A percentile compares a stretch with the other conserved stretches of the same genome.
phyloP scores from a whole-genome alignment of 2,888 invertebrate genomes.

The Bedellia somnulentella region DNA sequence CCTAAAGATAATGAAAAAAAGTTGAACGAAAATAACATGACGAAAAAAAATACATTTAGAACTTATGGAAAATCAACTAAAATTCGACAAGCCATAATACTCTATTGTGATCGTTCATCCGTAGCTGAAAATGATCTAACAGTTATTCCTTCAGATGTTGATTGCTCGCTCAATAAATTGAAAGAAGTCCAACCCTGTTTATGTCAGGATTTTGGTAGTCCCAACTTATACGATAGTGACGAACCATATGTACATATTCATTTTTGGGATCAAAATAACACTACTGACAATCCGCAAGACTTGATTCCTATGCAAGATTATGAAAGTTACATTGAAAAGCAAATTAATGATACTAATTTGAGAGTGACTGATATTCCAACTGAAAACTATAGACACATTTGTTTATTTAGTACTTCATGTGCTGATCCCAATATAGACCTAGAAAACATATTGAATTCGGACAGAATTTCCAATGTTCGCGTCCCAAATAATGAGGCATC shows the following conservation, averaged over 20 bases:
- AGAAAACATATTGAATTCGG: too few relatives aligned
- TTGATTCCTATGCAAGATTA: not conserved
- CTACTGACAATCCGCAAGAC: too few relatives aligned
- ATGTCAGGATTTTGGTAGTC: conserved; percentile 36
- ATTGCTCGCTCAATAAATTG: too few relatives aligned
- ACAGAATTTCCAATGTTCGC: too few relatives aligned
- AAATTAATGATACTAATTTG: not conserved
- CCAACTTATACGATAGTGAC: conserved; percentile 20
- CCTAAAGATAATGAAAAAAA: too few relatives aligned
- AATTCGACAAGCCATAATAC: not conserved
- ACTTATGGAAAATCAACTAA: conserved; percentile 2
- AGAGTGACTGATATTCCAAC: not conserved
- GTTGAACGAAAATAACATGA: too few relatives aligned
- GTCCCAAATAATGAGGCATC: too few relatives aligned
- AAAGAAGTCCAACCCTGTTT: conserved; percentile 23
- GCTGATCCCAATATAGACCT: too few relatives aligned
- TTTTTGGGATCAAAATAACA: conserved; percentile 24
- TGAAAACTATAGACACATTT: not conserved
- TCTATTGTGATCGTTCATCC: not conserved
- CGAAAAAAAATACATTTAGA: too few relatives aligned
- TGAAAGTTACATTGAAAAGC: conserved; percentile 1
- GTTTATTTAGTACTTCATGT: too few relatives aligned
- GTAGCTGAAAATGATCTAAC: not conserved
- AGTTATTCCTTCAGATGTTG: not conserved
- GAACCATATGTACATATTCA: conserved; percentile 32